Evolutionary conservation across 2,797 vertebrate genomes (phyloP), one percentile per base, ranked within the genome.

Genomic region (Anniella stebbinsi): DNA sequence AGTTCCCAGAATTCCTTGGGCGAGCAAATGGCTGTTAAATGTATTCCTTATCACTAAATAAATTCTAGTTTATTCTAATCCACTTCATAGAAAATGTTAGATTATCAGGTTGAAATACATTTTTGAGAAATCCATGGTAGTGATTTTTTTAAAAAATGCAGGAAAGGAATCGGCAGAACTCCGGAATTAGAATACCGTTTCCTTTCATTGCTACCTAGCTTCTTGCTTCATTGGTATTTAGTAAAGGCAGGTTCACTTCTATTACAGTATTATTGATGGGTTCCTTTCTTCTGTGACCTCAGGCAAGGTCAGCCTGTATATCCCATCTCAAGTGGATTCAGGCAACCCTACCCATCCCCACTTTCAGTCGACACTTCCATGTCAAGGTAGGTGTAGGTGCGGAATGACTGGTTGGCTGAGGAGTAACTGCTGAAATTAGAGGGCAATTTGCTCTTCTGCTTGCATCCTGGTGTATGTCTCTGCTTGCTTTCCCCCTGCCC

Each of bases 281-380:
- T 96, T 97, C 97, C 97, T 98, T 96, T 97, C 96, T 97, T 97
- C 97, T 97, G 97, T 97, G 97, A 97, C 97, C 97, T 97, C 97
- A 98, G 98, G 97, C 97, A 97, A 97, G 97, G 97, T 97, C 97
- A 97, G 97, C 97, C 97, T 97, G 97, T 97, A 94, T 97, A 97
- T 96, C 97, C 97, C 93, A 96, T 97, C 96, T 96, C 97, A 94
- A 96, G 97, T 96, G 97, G 97, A 97, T 97, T 98, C 97, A 97
- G 98, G 97, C 97, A 97, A 88, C 97, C 97, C 96, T 97, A 97
- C 93, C 97, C 97, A 95, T 97, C 97, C 97, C 97, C 97, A 96
- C 97, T 97, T 95, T 97, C 97, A 96, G 97, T 97, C 95, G 97
- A 97, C 97, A 97, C 97, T 96, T 97, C 97, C 97, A 97, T 97